phyloP scores from a whole-genome alignment of 30 jellyfish, hydroid and myxozoan species.

The Turritopsis rubra region DNA sequence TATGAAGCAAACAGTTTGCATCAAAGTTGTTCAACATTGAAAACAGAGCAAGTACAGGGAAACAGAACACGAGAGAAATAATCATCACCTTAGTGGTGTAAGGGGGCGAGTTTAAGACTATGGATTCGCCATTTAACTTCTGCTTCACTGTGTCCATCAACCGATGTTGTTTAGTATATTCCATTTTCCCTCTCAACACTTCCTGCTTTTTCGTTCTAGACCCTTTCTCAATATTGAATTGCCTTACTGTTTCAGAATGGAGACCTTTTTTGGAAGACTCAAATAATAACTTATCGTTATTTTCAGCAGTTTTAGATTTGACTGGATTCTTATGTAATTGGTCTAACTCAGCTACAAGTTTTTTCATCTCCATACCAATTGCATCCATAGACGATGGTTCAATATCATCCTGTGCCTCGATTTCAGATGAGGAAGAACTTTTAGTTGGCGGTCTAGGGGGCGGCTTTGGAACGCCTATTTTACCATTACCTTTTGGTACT shows the following conservation, averaged over 20 bases:
- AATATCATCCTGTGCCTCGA: not conserved
- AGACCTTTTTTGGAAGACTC: not conserved
- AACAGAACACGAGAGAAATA: no score
- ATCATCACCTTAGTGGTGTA: not conserved
- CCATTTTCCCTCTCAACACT: not conserved
- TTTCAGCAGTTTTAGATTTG: not conserved
- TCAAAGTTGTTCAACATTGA: no score
- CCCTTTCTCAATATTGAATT: not conserved
- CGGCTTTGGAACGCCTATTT: slow-evolving; percentile 6
- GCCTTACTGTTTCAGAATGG: not conserved
- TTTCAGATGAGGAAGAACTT: not conserved
- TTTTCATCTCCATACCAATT: slow-evolving; percentile 29
- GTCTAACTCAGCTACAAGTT: slow-evolving; percentile 19
- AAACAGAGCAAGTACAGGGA: not conserved
- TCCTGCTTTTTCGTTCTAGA: not conserved
- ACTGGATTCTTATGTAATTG: not conserved
- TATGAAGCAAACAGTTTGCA: no score
- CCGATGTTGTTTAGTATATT: not conserved
- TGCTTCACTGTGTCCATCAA: not conserved
- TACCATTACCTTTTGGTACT: not conserved
- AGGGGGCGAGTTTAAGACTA: not conserved
- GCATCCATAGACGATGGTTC: slow-evolving; percentile 21
- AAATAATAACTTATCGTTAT: not conserved
- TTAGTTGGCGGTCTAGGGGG: slow-evolving; percentile 11
- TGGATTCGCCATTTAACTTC: not conserved